Conservation (phyloP, 2,888 invertebrate genomes). For the Aricia artaxerxes region DNA sequence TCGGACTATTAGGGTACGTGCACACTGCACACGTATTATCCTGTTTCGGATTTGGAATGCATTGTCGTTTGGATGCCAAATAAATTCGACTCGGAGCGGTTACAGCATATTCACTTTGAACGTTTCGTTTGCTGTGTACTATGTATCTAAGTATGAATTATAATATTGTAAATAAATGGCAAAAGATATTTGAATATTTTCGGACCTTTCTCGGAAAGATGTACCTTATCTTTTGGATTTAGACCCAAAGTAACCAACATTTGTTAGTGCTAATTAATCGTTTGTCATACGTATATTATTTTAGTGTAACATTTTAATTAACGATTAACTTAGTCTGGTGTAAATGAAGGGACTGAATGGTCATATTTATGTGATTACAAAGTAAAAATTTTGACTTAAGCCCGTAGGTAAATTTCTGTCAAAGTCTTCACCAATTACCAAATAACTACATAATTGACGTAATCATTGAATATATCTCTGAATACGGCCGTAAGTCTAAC, state of each 20-base stretch:
- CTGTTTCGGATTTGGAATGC: slow-evolving; percentile 9
- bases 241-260: background rate
- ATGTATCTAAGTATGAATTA: no score
- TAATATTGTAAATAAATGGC: no score
- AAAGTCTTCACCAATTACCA: background rate
- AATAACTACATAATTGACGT: background rate
- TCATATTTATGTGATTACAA: no score
- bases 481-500: background rate
- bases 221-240: background rate
- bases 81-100: slow-evolving; percentile 1
- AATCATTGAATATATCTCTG: background rate
- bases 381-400: no score
- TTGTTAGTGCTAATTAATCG: background rate
- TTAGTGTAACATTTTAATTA: background rate
- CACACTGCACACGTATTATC: slow-evolving; percentile 19
- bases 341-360: no score
- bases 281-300: background rate
- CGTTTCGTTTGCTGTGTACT: background rate
- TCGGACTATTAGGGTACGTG: slow-evolving; percentile 28
- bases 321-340: background rate
- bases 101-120: background rate
- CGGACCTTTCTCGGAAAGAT: background rate
- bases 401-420: no score
- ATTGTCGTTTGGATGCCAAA: slow-evolving; percentile 13
- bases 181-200: background rate